Percentiles rank a stretch among this genome's conserved stretches.
phyloP scores from a whole-genome alignment of 2,797 vertebrate species.

The Anomalospiza imberbis region DNA sequence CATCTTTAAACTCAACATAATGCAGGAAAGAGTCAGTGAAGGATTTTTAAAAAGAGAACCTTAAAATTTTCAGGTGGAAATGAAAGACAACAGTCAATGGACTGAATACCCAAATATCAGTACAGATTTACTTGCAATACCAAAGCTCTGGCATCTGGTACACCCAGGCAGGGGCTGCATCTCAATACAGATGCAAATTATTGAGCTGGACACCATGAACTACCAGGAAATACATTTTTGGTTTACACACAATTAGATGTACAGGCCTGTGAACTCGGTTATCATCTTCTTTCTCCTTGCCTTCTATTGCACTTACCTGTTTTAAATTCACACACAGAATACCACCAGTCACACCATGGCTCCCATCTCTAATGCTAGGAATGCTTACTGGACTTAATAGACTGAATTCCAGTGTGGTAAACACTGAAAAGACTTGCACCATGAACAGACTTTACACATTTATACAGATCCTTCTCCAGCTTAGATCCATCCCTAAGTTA shows the following conservation, averaged over 20 bases:
- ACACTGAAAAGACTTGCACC: neutral
- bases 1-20: neutral
- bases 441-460: neutral
- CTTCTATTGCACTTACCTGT: constrained; percentile 22
- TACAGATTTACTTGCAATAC: neutral
- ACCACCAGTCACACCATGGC: neutral
- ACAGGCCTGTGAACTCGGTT: neutral
- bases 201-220: neutral
- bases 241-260: neutral
- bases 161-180: neutral
- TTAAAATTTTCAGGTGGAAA: neutral
- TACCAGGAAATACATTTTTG: neutral
- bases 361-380: neutral
- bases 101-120: neutral
- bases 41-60: neutral
- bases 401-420: neutral
- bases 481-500: neutral
- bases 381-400: neutral
- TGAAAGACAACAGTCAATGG: neutral
- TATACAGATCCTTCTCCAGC: neutral
- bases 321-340: neutral
- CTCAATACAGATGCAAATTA: neutral
- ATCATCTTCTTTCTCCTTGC: neutral
- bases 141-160: neutral
- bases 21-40: neutral